A percentile compares a stretch with the other conserved stretches of the same genome.
phyloP scores from a whole-genome alignment of 2,888 invertebrate genomes.

The Chrysolina haemoptera region DNA sequence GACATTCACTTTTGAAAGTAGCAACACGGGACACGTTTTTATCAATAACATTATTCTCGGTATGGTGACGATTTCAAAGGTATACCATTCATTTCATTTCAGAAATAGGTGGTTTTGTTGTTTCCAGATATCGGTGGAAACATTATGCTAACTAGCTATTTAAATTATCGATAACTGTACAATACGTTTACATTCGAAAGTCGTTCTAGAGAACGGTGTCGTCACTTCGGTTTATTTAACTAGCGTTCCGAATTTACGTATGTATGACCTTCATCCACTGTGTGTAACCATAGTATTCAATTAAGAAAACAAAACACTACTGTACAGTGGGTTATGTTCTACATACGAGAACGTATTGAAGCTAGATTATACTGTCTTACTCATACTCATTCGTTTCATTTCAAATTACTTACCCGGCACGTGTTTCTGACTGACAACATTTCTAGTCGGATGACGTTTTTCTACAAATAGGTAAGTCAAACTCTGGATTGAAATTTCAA shows the following conservation, averaged over 20 bases:
- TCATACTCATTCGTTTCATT: too few relatives aligned
- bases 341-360: too few relatives aligned
- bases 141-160: neutral
- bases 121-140: neutral
- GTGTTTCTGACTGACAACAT: too few relatives aligned
- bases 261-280: conserved; percentile 16
- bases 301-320: neutral
- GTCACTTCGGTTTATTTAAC: conserved; percentile 3
- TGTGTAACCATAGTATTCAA: neutral
- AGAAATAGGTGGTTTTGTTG: neutral
- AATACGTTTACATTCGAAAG: conserved; percentile 8
- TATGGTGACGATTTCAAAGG: neutral
- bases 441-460: too few relatives aligned
- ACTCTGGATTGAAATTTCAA: too few relatives aligned
- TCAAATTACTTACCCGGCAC: too few relatives aligned
- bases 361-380: neutral
- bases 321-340: neutral
- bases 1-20: conserved; percentile 12
- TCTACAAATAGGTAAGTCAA: too few relatives aligned
- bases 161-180: conserved; percentile 14
- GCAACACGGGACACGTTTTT: neutral
- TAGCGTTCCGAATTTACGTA: neutral
- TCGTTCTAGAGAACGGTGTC: neutral
- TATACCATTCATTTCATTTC: neutral
- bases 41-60: neutral